Evolutionary conservation across 2,888 invertebrate species (phyloP).

Genomic region (Ornithoptera alexandrae): DNA sequence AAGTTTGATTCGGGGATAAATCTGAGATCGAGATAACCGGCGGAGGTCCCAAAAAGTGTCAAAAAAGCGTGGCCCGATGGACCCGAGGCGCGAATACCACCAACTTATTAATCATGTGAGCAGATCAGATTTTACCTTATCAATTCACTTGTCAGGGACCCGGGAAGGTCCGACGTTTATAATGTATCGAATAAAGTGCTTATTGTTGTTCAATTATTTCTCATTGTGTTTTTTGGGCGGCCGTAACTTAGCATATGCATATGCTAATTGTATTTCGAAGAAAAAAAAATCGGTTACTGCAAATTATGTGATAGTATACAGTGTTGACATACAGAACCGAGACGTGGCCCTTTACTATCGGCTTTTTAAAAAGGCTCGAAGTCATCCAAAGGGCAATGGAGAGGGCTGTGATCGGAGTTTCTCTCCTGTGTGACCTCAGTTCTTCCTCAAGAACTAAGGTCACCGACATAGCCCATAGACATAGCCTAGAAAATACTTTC

Average conservation of each 20-base stretch:
- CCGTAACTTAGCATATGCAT: conserved; percentile 11
- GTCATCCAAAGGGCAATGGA: no score
- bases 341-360: no score
- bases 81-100: conserved; percentile 35
- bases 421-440: no score
- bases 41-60: conserved; percentile 45
- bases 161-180: conserved; percentile 21
- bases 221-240: conserved; percentile 10
- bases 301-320: background rate
- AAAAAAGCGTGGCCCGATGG: conserved; percentile 36
- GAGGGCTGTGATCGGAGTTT: no score
- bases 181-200: conserved; percentile 16
- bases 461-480: no score
- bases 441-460: no score
- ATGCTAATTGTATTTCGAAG: background rate
- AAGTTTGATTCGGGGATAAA: conserved; percentile 32
- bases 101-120: conserved; percentile 34
- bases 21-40: conserved; percentile 40
- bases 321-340: no score
- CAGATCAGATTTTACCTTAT: conserved; percentile 34
- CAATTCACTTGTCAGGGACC: conserved; percentile 34
- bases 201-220: conserved; percentile 31
- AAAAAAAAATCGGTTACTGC: background rate
- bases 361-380: no score
- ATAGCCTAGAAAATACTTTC: no score